Percentiles rank a stretch among this genome's conserved stretches.
These are phyloP conservation scores for Piliocolobus tephrosceles DNA, from an alignment of 2,113 vertebrate species.

Conservation along the genomic window DNA sequence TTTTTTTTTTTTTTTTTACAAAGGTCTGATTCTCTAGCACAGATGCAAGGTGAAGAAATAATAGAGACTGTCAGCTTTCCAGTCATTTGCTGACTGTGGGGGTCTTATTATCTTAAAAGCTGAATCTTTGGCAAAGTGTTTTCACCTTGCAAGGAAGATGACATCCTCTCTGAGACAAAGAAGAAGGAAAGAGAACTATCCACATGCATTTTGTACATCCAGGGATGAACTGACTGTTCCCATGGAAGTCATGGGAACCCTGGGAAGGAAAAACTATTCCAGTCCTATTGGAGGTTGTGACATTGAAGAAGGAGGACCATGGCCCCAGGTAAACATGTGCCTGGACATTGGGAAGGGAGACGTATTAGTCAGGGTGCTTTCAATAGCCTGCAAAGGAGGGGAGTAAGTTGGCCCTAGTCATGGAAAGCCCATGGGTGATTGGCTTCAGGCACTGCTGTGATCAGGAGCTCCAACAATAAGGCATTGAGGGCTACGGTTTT, in stretches of 20 bases:
- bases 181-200: not conserved
- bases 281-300: not conserved
- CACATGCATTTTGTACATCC: not conserved
- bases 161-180: not conserved
- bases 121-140: not conserved
- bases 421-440: not conserved
- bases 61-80: not conserved
- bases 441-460: not conserved
- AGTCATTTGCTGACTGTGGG: not conserved
- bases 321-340: not conserved
- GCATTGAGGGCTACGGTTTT: no score
- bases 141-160: not conserved
- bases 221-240: not conserved
- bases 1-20: not conserved
- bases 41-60: not conserved
- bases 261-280: not conserved
- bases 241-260: no score
- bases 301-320: not conserved
- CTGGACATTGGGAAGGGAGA: not conserved
- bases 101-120: not conserved
- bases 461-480: not conserved
- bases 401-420: not conserved
- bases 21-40: not conserved
- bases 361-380: not conserved
- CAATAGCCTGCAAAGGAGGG: not conserved